phyloP scores from a whole-genome alignment of 1,140 invertebrate species.

The Drosophila truncata region DNA sequence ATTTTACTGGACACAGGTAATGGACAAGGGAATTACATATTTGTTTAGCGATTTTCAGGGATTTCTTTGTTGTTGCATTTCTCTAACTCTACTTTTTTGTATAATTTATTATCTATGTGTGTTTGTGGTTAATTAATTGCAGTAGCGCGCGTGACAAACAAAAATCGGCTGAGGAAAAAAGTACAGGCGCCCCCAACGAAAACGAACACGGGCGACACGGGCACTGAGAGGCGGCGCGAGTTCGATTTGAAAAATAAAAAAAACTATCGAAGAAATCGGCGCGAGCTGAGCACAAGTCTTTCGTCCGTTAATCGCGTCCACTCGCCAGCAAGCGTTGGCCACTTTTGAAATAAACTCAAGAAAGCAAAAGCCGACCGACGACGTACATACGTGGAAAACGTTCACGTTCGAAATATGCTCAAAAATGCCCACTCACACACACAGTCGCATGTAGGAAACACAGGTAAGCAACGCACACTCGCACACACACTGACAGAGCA shows the following conservation, averaged over 20 bases:
- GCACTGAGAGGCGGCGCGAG: conserved; percentile 3
- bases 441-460: conserved; percentile 8
- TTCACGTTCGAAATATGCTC: conserved; percentile 70
- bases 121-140: conserved; percentile 41
- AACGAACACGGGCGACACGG: conserved; percentile 29
- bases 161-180: conserved; percentile 58
- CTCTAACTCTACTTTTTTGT: neutral
- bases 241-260: conserved; percentile 12
- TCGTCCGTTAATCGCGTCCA: conserved; percentile 84
- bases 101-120: conserved; percentile 13
- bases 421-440: conserved; percentile 58
- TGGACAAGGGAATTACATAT: conserved; percentile 52
- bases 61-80: conserved; percentile 21
- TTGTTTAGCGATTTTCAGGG: conserved; percentile 12
- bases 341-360: conserved; percentile 84
- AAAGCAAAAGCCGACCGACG: conserved; percentile 78
- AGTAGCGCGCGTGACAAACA: conserved; percentile 68
- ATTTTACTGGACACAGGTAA: conserved; percentile 38
- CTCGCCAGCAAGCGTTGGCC: conserved; percentile 79
- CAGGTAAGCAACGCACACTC: conserved; percentile 52
- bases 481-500: conserved; percentile 21
- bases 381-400: conserved; percentile 68
- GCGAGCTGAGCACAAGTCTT: conserved; percentile 30
- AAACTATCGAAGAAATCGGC: conserved; percentile 29
- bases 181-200: conserved; percentile 70